Evolutionary conservation across 2,797 vertebrate genomes (phyloP).

Genomic region (Amblyopsis hoosieri): DNA sequence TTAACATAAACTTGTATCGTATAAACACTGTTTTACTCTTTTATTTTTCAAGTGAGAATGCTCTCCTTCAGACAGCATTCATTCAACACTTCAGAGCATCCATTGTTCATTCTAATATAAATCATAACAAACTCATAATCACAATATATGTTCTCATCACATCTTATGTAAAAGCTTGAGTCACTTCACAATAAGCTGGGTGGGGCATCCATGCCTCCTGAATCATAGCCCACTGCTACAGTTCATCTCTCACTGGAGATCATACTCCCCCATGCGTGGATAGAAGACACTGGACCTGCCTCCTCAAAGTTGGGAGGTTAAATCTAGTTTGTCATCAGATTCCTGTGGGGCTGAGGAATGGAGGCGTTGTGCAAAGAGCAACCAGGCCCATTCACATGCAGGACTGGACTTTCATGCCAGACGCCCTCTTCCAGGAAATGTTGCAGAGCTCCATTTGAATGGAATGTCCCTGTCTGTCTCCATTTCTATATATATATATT

Average conservation of each 20-base stretch:
- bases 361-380: conserved; percentile 56
- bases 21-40: too few species aligned
- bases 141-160: too few species aligned
- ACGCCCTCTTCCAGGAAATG: conserved; percentile 54
- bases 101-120: too few species aligned
- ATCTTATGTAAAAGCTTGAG: not conserved
- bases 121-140: too few species aligned
- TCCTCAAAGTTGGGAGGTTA: conserved; percentile 67
- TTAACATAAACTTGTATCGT: too few species aligned
- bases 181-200: conserved; percentile 8
- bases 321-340: conserved; percentile 76
- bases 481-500: too few species aligned
- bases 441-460: conserved; percentile 41
- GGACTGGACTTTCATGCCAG: conserved; percentile 50
- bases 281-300: conserved; percentile 57
- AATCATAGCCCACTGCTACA: conserved; percentile 43
- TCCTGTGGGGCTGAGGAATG: conserved; percentile 62
- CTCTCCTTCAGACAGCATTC: too few species aligned
- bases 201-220: conserved; percentile 31
- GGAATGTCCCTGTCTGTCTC: conserved; percentile 11
- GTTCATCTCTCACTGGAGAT: conserved; percentile 53
- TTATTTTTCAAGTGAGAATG: too few species aligned
- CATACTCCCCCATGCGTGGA: conserved; percentile 59
- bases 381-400: conserved; percentile 37
- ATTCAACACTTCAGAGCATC: too few species aligned